Evolutionary conservation across 37 sponge, comb jelly and placozoan genomes (phyloP).

Genomic region (Cliona cf. orientalis): DNA sequence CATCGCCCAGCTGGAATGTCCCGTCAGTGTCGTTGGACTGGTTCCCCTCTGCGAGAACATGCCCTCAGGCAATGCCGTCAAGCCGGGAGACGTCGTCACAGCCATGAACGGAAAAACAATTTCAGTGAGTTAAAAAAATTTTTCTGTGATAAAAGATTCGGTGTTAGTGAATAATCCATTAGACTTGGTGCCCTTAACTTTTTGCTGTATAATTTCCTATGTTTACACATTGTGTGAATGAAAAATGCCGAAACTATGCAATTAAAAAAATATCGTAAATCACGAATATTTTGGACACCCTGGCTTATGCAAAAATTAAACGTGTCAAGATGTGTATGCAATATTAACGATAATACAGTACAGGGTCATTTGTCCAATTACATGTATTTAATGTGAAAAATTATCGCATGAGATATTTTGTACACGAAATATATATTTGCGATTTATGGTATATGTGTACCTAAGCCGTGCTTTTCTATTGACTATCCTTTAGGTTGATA

Average conservation of each 20-base stretch:
- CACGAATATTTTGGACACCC: too few species aligned
- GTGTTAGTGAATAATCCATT: neutral
- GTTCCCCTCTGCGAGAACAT: conserved; percentile 97
- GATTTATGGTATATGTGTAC: too few species aligned
- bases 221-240: neutral
- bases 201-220: neutral
- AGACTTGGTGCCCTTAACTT: neutral
- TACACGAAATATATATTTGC: neutral
- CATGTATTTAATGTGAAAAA: neutral
- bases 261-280: too few species aligned
- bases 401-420: neutral
- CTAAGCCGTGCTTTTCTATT: too few species aligned
- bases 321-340: too few species aligned
- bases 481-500: conserved; percentile 74
- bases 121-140: conserved; percentile 39
- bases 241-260: too few species aligned
- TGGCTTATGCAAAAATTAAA: too few species aligned
- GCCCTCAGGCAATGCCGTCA: conserved; percentile 88
- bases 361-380: neutral
- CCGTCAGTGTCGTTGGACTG: conserved; percentile 60
- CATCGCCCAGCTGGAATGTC: conserved; percentile 60
- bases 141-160: neutral
- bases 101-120: conserved; percentile 96
- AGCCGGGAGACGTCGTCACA: conserved; percentile 95
- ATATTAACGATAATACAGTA: too few species aligned